A percentile compares a stretch with the other conserved stretches of the same genome.
phyloP scores from a whole-genome alignment of 2,888 invertebrate genomes.

The Tridacna gigas region DNA sequence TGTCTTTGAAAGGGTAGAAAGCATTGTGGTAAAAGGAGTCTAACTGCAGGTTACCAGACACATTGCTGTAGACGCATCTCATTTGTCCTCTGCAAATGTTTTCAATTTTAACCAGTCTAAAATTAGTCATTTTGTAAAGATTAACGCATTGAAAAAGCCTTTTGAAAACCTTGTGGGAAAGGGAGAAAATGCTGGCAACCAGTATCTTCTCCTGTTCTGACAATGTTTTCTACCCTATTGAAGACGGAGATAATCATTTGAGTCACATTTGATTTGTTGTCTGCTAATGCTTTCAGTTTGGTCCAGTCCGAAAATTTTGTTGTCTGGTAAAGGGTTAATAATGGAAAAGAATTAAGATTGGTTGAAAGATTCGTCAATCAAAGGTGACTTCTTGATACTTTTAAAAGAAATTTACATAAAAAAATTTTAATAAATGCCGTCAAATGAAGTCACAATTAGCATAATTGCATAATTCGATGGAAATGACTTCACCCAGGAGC shows the following conservation, averaged over 20 bases:
- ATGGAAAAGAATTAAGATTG: not conserved
- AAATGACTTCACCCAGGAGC: too few species aligned
- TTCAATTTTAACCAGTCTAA: not conserved
- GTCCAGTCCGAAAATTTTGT: not conserved
- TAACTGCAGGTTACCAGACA: not conserved
- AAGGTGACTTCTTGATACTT: not conserved
- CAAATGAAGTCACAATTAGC: too few species aligned
- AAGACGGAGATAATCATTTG: not conserved
- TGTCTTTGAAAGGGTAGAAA: not conserved
- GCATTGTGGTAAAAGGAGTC: not conserved
- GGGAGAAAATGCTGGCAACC: not conserved
- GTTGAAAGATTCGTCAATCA: not conserved
- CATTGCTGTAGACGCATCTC: not conserved
- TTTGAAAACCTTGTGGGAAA: not conserved
- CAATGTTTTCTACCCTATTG: not conserved
- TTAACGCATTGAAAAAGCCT: not conserved
- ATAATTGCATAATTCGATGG: too few species aligned
- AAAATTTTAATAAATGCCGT: slow-evolving; percentile 1
- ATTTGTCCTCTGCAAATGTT: too few species aligned
- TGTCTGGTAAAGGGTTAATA: not conserved
- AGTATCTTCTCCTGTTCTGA: not conserved
- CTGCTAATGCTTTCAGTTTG: not conserved
- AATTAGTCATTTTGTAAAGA: not conserved
- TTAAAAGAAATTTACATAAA: slow-evolving; percentile 3
- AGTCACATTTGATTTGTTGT: not conserved